These are phyloP conservation scores for Turdus rufiventris DNA, from an alignment of 2,113 vertebrate genomes.

Conservation along the genomic window DNA sequence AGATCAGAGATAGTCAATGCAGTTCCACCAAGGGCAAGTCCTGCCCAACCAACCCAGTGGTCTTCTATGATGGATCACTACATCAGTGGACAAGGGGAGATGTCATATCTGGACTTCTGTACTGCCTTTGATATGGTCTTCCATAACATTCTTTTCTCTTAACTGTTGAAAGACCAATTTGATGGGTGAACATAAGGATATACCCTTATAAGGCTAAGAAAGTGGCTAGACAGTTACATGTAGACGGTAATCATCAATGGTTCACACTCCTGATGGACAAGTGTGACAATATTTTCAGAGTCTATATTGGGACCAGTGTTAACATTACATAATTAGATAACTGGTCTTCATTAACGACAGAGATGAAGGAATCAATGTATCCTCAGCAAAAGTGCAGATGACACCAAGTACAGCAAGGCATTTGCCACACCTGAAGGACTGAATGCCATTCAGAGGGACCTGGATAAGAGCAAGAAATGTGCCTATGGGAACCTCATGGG, in stretches of 20 bases:
- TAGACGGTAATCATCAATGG: neutral
- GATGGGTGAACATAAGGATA: neutral
- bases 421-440: neutral
- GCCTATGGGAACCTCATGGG: too few relatives aligned
- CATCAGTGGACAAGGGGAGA: neutral
- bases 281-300: neutral
- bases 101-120: neutral
- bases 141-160: neutral
- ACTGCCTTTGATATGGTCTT: neutral
- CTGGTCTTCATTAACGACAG: neutral
- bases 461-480: neutral
- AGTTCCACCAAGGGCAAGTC: neutral
- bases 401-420: neutral
- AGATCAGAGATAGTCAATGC: neutral
- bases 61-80: neutral
- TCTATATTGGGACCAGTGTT: too few relatives aligned
- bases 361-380: neutral
- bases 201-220: neutral
- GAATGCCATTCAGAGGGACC: neutral
- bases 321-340: too few relatives aligned
- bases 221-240: neutral
- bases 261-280: neutral
- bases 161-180: neutral
- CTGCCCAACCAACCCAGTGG: accelerated
- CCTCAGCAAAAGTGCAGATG: neutral